These are phyloP conservation scores for Sympetrum striolatum DNA, from an alignment of 2,888 invertebrate species.

Conservation along the genomic window DNA sequence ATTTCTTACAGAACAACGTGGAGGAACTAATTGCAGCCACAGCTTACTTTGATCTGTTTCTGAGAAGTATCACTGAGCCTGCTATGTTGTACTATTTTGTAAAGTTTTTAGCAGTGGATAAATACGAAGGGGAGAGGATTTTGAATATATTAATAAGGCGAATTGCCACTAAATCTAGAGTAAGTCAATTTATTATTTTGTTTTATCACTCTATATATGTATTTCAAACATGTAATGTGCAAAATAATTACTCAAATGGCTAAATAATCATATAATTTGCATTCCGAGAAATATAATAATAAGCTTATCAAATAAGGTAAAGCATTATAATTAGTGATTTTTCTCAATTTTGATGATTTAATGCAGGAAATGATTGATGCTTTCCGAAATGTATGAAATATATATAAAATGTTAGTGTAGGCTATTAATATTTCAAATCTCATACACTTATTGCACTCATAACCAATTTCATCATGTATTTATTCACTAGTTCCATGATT, in stretches of 20 bases:
- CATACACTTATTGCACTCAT: background rate
- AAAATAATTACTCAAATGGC: background rate
- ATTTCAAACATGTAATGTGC: background rate
- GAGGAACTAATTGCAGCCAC: constrained; percentile 92
- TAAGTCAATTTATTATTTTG: constrained; percentile 57
- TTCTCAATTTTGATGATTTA: no score
- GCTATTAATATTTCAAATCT: no score
- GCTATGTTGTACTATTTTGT: constrained; percentile 83
- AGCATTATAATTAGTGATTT: no score
- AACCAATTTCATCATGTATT: background rate
- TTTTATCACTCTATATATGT: constrained; percentile 23
- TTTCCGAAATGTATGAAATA: no score
- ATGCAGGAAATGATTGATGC: no score
- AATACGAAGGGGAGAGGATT: constrained; percentile 84
- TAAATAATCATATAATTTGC: no score
- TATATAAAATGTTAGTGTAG: no score
- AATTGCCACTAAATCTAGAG: constrained; percentile 77
- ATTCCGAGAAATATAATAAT: no score
- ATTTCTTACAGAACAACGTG: constrained; percentile 76
- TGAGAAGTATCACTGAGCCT: constrained; percentile 86
- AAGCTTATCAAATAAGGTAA: no score
- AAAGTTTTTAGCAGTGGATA: constrained; percentile 81
- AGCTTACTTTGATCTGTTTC: constrained; percentile 88
- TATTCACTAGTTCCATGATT: background rate
- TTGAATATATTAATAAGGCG: constrained; percentile 83